Conservation (phyloP, 1,140 invertebrate genomes). For the Hyposmocoma kahamanoa region DNA sequence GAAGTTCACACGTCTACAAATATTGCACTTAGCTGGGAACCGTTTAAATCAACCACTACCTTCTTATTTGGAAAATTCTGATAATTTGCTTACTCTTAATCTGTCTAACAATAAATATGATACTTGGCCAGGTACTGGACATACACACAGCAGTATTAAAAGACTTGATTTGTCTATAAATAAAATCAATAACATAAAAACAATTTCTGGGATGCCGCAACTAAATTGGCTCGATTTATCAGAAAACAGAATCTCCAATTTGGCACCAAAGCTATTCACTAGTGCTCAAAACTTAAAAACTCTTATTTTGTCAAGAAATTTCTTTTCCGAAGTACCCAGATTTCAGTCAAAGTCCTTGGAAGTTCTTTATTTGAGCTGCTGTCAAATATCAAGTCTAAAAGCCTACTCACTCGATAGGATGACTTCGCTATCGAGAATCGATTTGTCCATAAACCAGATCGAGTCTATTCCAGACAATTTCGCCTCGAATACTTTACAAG, state of each 20-base stretch:
- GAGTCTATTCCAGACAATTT: slow-evolving; percentile 71
- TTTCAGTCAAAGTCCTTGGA: slow-evolving; percentile 74
- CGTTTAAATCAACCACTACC: slow-evolving; percentile 53
- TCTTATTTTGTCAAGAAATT: slow-evolving; percentile 78
- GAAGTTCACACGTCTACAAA: slow-evolving; percentile 60
- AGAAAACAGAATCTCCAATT: slow-evolving; percentile 75
- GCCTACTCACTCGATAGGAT: slow-evolving; percentile 63
- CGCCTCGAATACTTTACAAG: slow-evolving; percentile 69
- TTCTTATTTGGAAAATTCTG: slow-evolving; percentile 54
- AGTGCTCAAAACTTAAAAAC: slow-evolving; percentile 71
- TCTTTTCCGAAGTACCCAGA: slow-evolving; percentile 73
- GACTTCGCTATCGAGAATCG: slow-evolving; percentile 68
- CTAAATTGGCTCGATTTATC: slow-evolving; percentile 73
- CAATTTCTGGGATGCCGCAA: slow-evolving; percentile 34
- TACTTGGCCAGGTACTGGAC: slow-evolving; percentile 66
- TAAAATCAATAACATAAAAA: slow-evolving; percentile 53
- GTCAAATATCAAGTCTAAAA: slow-evolving; percentile 73
- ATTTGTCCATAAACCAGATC: slow-evolving; percentile 76
- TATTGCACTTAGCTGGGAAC: slow-evolving; percentile 75
- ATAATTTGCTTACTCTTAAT: slow-evolving; percentile 65
- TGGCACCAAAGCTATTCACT: slow-evolving; percentile 69
- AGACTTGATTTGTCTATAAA: slow-evolving; percentile 72
- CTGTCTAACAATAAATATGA: slow-evolving; percentile 74
- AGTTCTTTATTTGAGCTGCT: slow-evolving; percentile 73
- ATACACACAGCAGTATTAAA: slow-evolving; percentile 44